A percentile compares a stretch with the other conserved stretches of the same genome.
These are phyloP conservation scores for Nemapogon koenigi DNA, from an alignment of 2,888 invertebrate genomes.

Conservation along the genomic window DNA sequence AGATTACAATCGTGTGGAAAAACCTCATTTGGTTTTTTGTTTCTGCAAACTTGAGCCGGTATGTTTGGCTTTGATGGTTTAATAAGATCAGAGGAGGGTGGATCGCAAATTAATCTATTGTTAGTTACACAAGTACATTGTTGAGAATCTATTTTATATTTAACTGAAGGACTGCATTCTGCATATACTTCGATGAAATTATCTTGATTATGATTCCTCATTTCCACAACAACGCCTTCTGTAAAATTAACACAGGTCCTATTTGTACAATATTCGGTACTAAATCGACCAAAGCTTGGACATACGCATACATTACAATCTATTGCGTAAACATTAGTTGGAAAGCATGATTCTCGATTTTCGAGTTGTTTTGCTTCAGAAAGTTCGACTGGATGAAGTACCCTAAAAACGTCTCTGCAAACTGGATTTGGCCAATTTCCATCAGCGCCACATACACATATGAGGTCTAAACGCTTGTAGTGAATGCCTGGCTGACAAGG, in stretches of 20 bases:
- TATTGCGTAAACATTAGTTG: slow-evolving; percentile 32
- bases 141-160: slow-evolving; percentile 57
- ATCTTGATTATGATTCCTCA: slow-evolving; percentile 12
- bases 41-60: slow-evolving; percentile 23
- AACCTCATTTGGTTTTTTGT: slow-evolving; percentile 25
- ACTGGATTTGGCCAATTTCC: slow-evolving; percentile 47
- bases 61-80: slow-evolving; percentile 24
- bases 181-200: slow-evolving; percentile 31
- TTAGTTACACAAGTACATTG: slow-evolving; percentile 52
- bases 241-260: slow-evolving; percentile 25
- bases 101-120: slow-evolving; percentile 45
- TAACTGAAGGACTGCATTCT: slow-evolving; percentile 34
- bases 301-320: slow-evolving; percentile 47
- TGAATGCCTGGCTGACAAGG: slow-evolving; percentile 36
- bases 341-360: slow-evolving; percentile 24
- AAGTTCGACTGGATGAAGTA: slow-evolving; percentile 32
- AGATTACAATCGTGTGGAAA: slow-evolving; percentile 58
- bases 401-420: slow-evolving; percentile 37
- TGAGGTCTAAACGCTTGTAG: slow-evolving; percentile 28
- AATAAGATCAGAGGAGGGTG: too few relatives aligned
- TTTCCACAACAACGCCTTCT: slow-evolving; percentile 7
- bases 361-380: slow-evolving; percentile 18
- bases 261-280: slow-evolving; percentile 32
- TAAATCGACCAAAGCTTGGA: slow-evolving; percentile 25
- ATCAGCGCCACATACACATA: slow-evolving; percentile 41